Evolutionary conservation across 2,113 vertebrate genomes (phyloP), one percentile per base, ranked within the genome.

Genomic region (Cepphus grylle): DNA sequence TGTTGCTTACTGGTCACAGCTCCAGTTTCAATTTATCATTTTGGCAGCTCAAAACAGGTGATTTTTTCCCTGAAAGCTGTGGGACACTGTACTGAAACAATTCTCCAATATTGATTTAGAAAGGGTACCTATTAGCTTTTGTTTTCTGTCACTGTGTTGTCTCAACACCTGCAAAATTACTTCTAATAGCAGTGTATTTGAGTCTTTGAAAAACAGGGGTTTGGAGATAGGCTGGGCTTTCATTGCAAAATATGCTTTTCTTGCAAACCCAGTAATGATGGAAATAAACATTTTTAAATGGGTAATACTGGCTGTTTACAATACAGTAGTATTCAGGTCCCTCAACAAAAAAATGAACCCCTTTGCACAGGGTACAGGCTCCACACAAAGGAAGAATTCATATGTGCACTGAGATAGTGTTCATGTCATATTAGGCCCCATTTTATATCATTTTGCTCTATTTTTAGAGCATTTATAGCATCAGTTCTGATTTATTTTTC

Each of bases 71-170:
- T 90, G 70, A 91, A 95, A 93, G n/a, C 91, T 76, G 59, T 84
- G 85, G 82, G 86, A 93, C 71, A 81, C 59, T 81, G 45, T 66
- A 65, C 71, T 71, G 63, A 78, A 93, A 92, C 53, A 92, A 78
- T 92, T 95, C 56, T 85, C 66, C 61, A 78, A 78, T 93, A 96
- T 25, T 93, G 94, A 94, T 91, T 92, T 86, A 72, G 45, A 94
- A 91, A 88, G 26, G 61, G 23, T 74, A 81, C 40, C 45, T 76
- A 72, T 94, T 96, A 94, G 25, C 74, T 93, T 96, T 90, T 93
- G 52, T 93, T 88, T 96, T 95, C 79, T 78, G 63, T 80, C 79
- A 56, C 66, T n/a, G 16, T 81, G 58, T 81, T 94, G 88, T 93
- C 89, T 96, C 88, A 93, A 90, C 67, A 94, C 56, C 74, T 86